These are phyloP conservation scores for Chiloscyllium plagiosum DNA, from an alignment of 2,113 vertebrate species.

Conservation along the genomic window DNA sequence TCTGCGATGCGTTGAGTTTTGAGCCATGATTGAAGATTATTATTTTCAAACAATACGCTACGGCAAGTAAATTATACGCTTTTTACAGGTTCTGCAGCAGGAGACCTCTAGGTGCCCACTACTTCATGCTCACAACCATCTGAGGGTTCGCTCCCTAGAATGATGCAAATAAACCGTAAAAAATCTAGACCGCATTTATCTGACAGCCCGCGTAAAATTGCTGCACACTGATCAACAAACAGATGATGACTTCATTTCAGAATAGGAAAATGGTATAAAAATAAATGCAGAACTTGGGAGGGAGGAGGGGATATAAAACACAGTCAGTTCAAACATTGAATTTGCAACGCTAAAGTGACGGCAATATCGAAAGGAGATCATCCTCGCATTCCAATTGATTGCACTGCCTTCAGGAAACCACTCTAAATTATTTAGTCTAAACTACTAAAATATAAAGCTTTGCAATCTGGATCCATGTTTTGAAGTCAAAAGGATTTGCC, in stretches of 20 bases:
- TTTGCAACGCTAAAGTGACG: not conserved
- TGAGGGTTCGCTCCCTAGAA: too few relatives aligned
- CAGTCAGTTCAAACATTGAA: not conserved
- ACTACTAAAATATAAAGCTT: not conserved
- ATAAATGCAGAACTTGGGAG: not conserved
- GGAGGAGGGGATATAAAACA: not conserved
- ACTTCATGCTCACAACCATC: not conserved
- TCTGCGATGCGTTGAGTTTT: not conserved
- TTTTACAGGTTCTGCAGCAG: not conserved
- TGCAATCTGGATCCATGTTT: not conserved
- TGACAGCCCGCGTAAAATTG: not conserved
- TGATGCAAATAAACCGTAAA: too few relatives aligned
- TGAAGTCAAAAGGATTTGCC: conserved; percentile 14
- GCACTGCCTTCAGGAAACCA: conserved; percentile 2
- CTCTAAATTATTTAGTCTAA: conserved; percentile 10
- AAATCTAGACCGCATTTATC: not conserved
- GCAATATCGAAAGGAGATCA: not conserved
- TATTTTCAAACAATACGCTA: conserved; percentile 26
- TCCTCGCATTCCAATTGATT: not conserved
- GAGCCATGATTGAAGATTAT: conserved; percentile 34
- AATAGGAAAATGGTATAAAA: not conserved
- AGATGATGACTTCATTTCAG: not conserved
- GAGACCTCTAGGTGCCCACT: not conserved
- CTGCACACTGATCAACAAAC: not conserved
- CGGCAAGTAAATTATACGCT: conserved; percentile 26